phyloP scores from a whole-genome alignment of 2,113 vertebrate species.

The Pontoporia blainvillei region DNA sequence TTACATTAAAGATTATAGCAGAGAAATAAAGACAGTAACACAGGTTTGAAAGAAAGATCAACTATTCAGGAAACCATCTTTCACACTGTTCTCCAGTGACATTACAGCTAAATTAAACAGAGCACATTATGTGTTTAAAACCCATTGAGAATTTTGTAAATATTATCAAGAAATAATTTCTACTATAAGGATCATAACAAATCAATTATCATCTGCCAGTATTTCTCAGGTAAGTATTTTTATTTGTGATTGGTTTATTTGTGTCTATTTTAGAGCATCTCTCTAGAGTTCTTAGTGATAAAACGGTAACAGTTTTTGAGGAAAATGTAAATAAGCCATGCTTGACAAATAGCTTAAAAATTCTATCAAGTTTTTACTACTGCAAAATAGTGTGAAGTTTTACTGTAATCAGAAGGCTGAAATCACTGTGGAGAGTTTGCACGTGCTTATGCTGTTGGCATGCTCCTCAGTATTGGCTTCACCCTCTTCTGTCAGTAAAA shows the following conservation, averaged over 20 bases:
- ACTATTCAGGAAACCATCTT: neutral
- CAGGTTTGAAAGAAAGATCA: accelerated
- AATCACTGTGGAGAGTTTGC: neutral
- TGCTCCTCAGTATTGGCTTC: neutral
- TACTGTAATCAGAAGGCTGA: neutral
- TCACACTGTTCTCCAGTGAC: neutral
- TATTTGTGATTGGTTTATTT: neutral
- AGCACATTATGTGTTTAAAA: neutral
- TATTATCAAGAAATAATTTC: neutral
- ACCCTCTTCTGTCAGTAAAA: neutral
- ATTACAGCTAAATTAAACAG: neutral
- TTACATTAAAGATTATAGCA: neutral
- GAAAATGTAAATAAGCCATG: neutral
- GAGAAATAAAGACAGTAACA: neutral
- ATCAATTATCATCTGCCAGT: neutral
- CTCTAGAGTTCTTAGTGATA: neutral
- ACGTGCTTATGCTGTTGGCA: neutral
- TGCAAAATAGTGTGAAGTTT: neutral
- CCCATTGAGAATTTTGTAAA: neutral
- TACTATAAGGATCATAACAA: neutral
- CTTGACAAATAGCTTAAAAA: neutral
- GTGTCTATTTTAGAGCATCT: neutral
- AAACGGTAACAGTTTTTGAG: neutral
- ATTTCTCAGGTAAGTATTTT: neutral
- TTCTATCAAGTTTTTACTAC: neutral